Conservation (phyloP, 2,113 vertebrate species). For the Megaceryle torquata region DNA sequence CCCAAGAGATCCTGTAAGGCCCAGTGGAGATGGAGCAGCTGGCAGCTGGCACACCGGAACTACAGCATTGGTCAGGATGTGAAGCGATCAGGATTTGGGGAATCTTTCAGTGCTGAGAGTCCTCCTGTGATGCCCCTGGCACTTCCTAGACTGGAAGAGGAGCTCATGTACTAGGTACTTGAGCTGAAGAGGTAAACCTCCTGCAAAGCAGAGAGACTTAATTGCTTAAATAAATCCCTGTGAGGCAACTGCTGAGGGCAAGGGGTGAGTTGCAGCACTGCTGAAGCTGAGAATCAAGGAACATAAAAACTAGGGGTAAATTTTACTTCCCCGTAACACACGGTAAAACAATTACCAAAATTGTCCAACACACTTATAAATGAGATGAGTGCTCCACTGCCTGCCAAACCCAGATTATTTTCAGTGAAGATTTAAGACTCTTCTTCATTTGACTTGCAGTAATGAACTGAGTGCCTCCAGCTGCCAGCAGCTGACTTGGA, state of each 20-base stretch:
- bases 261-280: not conserved
- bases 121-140: not conserved
- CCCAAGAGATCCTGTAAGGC: not conserved
- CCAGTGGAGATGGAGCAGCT: not conserved
- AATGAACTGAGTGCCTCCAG: conserved; percentile 43
- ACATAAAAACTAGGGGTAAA: not conserved
- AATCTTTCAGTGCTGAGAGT: not conserved
- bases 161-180: not conserved
- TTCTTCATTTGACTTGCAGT: conserved; percentile 11
- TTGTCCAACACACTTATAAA: not conserved
- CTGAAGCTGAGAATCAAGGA: not conserved
- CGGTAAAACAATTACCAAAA: conserved; percentile 11
- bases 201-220: not conserved
- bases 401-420: conserved; percentile 29
- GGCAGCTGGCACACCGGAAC: rapidly evolving
- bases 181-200: not conserved
- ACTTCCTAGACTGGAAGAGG: not conserved
- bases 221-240: not conserved
- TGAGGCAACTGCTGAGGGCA: not conserved
- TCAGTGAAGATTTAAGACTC: conserved; percentile 16
- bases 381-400: not conserved
- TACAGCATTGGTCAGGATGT: rapidly evolving
- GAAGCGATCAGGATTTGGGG: not conserved
- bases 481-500: conserved; percentile 56
- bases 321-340: not conserved